A percentile compares a stretch with the other conserved stretches of the same genome.
Conservation (phyloP, 2,113 vertebrate species). For the Taurulus bubalis region DNA sequence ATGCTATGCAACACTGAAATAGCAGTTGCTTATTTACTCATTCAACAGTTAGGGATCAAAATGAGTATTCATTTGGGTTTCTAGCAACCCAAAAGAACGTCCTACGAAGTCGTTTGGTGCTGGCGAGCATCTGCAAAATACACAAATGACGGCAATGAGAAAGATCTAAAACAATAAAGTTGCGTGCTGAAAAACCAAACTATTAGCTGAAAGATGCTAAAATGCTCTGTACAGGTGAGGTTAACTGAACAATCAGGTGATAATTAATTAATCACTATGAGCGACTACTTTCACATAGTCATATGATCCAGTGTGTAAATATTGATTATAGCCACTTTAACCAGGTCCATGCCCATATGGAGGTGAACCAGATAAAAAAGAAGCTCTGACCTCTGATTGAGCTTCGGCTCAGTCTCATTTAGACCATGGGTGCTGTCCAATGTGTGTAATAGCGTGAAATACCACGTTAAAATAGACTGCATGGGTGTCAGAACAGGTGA, state of each 20-base stretch:
- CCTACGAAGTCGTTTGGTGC: background rate
- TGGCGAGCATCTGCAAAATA: background rate
- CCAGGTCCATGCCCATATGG: background rate
- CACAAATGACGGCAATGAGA: background rate
- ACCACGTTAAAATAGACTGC: constrained; percentile 60
- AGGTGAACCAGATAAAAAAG: background rate
- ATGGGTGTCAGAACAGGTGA: constrained; percentile 50
- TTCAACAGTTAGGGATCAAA: background rate
- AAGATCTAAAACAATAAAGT: background rate
- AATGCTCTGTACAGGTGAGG: background rate
- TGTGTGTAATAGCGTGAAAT: constrained; percentile 31
- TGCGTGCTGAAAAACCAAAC: background rate
- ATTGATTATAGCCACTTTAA: background rate
- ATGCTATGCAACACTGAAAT: background rate
- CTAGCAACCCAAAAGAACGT: background rate
- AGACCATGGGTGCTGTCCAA: constrained; percentile 16
- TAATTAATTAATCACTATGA: background rate
- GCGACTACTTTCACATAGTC: background rate
- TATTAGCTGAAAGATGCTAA: background rate
- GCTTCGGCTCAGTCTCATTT: constrained; percentile 26
- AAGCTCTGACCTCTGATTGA: background rate
- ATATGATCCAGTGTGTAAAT: background rate
- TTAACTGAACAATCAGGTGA: background rate
- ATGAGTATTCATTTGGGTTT: background rate
- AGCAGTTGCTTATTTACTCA: background rate